These are phyloP conservation scores for Synanthedon formicaeformis DNA, from an alignment of 2,888 invertebrate genomes.

Conservation along the genomic window DNA sequence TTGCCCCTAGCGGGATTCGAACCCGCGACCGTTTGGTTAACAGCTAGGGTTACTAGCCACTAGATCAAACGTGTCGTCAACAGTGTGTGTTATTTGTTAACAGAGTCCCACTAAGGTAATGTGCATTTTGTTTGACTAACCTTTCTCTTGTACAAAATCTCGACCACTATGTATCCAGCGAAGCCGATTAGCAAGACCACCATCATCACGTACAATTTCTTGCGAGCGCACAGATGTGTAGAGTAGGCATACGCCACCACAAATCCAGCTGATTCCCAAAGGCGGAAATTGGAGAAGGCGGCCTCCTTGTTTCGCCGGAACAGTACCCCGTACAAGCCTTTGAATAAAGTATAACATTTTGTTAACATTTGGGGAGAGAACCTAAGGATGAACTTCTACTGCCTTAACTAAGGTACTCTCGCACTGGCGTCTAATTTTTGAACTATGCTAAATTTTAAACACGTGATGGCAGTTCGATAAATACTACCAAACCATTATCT, in stretches of 20 bases:
- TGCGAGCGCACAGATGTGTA: conserved; percentile 84
- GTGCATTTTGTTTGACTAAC: conserved; percentile 53
- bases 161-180: conserved; percentile 83
- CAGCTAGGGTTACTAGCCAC: too few species aligned
- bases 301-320: conserved; percentile 92
- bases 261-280: conserved; percentile 92
- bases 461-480: too few species aligned
- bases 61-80: too few species aligned
- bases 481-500: neutral
- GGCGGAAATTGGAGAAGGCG: conserved; percentile 89
- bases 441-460: too few species aligned
- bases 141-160: conserved; percentile 86
- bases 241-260: conserved; percentile 92
- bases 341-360: conserved; percentile 14
- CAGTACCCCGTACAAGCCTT: conserved; percentile 87
- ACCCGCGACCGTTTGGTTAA: too few species aligned
- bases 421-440: too few species aligned
- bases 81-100: too few species aligned
- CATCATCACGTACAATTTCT: conserved; percentile 88
- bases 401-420: too few species aligned
- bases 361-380: neutral
- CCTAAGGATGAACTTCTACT: too few species aligned
- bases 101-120: conserved; percentile 24
- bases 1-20: too few species aligned
- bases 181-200: conserved; percentile 81